A percentile compares a stretch with the other conserved stretches of the same genome.
Conservation (phyloP, 1,140 invertebrate genomes). For the Drosophila persimilis region DNA sequence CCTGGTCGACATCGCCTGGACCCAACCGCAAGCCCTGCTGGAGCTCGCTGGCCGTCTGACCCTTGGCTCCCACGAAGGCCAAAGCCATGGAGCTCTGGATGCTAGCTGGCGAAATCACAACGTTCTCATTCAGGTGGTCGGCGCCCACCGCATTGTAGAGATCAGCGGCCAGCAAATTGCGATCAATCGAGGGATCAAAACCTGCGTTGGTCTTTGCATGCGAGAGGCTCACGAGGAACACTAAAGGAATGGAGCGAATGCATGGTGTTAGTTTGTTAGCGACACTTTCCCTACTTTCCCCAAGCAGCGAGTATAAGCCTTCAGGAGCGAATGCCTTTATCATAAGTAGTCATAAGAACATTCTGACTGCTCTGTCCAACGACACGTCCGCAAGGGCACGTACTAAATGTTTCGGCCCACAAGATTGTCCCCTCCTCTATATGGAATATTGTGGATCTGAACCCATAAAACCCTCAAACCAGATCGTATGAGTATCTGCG, state of each 20-base stretch:
- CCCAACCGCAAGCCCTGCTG: constrained; percentile 70
- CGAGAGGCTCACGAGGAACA: constrained; percentile 39
- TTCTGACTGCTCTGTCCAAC: too few relatives aligned
- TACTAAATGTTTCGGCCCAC: too few relatives aligned
- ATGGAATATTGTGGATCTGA: not conserved
- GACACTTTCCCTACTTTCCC: not conserved
- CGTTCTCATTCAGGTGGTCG: constrained; percentile 69
- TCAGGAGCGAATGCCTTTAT: not conserved
- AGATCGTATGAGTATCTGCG: constrained; percentile 6
- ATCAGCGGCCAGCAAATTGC: constrained; percentile 73
- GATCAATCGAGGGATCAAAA: constrained; percentile 51
- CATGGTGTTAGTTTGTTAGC: constrained; percentile 13
- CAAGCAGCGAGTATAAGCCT: too few relatives aligned
- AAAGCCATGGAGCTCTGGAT: constrained; percentile 78
- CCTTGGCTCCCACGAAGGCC: constrained; percentile 76
- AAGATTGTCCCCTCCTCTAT: not conserved
- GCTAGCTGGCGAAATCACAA: constrained; percentile 69
- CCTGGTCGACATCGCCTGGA: constrained; percentile 64
- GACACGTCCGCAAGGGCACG: not conserved
- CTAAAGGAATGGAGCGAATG: constrained; percentile 8
- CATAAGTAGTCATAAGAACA: not conserved
- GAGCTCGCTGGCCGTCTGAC: constrained; percentile 70
- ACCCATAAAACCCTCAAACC: constrained; percentile 1
- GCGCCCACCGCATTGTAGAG: constrained; percentile 74
- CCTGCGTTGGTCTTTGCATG: constrained; percentile 38